phyloP scores from a whole-genome alignment of 2,888 invertebrate genomes.

The Polydrusus cervinus region DNA sequence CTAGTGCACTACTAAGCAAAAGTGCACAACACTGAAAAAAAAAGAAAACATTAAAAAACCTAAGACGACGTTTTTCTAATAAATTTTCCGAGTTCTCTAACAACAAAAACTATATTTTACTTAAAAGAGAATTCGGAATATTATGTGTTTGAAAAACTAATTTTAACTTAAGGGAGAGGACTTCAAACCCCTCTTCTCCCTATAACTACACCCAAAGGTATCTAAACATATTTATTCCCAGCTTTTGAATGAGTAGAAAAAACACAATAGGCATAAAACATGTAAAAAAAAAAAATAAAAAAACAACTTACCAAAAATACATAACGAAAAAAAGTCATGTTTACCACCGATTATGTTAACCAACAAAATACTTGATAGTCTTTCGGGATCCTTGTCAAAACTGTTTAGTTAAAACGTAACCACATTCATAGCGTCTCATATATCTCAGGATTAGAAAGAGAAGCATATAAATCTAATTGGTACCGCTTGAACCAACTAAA shows the following conservation, averaged over 20 bases:
- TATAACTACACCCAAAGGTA: too few relatives aligned
- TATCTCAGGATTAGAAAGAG: conserved; percentile 11
- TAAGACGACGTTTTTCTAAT: too few relatives aligned
- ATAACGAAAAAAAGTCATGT: background rate
- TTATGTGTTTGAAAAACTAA: too few relatives aligned
- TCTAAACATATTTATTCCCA: too few relatives aligned
- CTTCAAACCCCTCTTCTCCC: too few relatives aligned
- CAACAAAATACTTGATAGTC: conserved; percentile 12
- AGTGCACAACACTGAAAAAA: background rate
- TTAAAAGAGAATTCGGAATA: too few relatives aligned
- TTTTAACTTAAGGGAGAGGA: too few relatives aligned
- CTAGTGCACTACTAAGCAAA: background rate
- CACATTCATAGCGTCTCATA: background rate
- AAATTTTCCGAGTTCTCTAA: too few relatives aligned
- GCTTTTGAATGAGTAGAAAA: too few relatives aligned
- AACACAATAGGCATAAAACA: too few relatives aligned
- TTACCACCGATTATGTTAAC: background rate
- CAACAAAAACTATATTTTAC: too few relatives aligned
- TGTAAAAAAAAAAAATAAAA: too few relatives aligned
- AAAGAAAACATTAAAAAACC: background rate
- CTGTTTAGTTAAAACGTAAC: background rate
- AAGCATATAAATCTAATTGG: background rate
- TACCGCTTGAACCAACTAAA: background rate
- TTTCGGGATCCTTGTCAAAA: background rate
- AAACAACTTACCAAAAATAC: background rate